phyloP scores from a whole-genome alignment of 2,888 invertebrate genomes.

The Stenichneumon culpator region DNA sequence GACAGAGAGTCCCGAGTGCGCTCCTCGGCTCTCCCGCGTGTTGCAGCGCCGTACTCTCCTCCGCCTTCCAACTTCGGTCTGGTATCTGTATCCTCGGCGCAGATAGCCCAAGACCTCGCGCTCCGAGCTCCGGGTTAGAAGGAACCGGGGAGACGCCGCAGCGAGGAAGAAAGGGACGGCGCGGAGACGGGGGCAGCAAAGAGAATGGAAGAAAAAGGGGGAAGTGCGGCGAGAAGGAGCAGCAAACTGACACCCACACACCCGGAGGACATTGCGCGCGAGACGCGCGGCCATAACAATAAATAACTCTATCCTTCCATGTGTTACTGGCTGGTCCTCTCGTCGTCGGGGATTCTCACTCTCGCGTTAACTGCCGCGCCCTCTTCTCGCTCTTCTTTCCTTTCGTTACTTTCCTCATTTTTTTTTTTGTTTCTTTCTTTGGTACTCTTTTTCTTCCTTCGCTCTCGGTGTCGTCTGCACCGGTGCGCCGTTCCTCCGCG shows the following conservation, averaged over 20 bases:
- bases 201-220: conserved; percentile 68
- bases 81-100: conserved; percentile 78
- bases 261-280: conserved; percentile 74
- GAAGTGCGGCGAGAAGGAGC: conserved; percentile 73
- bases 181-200: conserved; percentile 48
- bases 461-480: conserved; percentile 3
- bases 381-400: conserved; percentile 68
- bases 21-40: conserved; percentile 65
- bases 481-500: conserved; percentile 31
- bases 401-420: conserved; percentile 8
- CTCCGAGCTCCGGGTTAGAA: conserved; percentile 62
- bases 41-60: conserved; percentile 53
- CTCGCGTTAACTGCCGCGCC: conserved; percentile 78
- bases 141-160: conserved; percentile 37
- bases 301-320: conserved; percentile 84
- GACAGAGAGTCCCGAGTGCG: conserved; percentile 71
- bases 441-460: conserved; percentile 4
- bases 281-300: conserved; percentile 82
- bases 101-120: conserved; percentile 72
- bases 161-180: conserved; percentile 33
- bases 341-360: conserved; percentile 75
- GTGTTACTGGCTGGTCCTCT: conserved; percentile 78
- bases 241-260: conserved; percentile 81
- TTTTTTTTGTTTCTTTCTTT: neutral
- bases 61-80: conserved; percentile 12